Evolutionary conservation across 2,888 invertebrate genomes (phyloP).

Genomic region (Ochropleura plecta): DNA sequence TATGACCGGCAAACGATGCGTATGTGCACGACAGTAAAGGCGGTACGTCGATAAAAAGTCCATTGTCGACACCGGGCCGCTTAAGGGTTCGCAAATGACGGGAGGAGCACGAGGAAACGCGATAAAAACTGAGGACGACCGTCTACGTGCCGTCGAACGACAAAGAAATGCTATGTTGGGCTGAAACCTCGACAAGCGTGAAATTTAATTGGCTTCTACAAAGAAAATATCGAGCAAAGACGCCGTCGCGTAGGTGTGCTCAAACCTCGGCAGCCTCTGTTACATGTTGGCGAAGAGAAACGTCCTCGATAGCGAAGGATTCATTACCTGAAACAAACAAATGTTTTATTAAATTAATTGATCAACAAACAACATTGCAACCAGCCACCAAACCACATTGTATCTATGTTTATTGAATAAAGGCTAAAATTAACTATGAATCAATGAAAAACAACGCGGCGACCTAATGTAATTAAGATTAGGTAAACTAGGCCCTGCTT

Average conservation of each 20-base stretch:
- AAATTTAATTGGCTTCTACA: conserved; percentile 81
- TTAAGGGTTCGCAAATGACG: conserved; percentile 85
- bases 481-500: conserved; percentile 47
- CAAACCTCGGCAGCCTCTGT: conserved; percentile 41
- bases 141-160: conserved; percentile 73
- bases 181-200: conserved; percentile 77
- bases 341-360: conserved; percentile 31
- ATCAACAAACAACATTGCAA: conserved; percentile 18
- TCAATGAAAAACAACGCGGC: conserved; percentile 23
- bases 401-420: conserved; percentile 22
- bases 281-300: conserved; percentile 28
- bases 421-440: conserved; percentile 35
- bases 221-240: conserved; percentile 70
- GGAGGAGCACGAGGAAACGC: conserved; percentile 79
- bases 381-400: conserved; percentile 7
- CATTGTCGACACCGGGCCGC: conserved; percentile 83
- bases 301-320: conserved; percentile 23
- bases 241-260: conserved; percentile 51
- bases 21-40: conserved; percentile 80
- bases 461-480: conserved; percentile 49
- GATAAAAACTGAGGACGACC: conserved; percentile 84
- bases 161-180: conserved; percentile 77
- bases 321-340: conserved; percentile 72
- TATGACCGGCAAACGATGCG: conserved; percentile 84
- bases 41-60: conserved; percentile 85